Evolutionary conservation across 2,797 vertebrate genomes (phyloP), one percentile per base, ranked within the genome.

Genomic region (Picus viridis): DNA sequence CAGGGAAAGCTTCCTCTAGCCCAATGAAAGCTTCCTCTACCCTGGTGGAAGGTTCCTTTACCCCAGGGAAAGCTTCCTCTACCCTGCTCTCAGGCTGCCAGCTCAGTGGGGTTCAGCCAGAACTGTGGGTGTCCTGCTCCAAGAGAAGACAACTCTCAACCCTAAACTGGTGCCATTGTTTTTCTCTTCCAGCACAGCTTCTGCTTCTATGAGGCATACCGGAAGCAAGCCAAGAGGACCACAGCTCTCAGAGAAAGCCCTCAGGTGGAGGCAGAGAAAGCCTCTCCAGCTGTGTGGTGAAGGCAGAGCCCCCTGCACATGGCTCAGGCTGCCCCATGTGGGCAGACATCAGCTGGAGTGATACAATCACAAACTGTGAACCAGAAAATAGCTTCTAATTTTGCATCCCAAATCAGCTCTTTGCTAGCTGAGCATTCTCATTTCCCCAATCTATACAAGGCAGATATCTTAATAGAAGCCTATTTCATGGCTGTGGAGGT

Each of bases 321-420:
- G 20, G 24, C 56, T 43, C 20, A 49, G 59, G 70, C 61, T 64
- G 45, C 45, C 71, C 71, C n/a, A 2, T 16, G 57, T 36, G 74
- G 57, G 79, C 57, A 7, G 1, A 62, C 57, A 19, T 47, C 62
- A 73, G 83, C 75, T 27, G 47, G 41, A 90, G 67, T 12, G 68
- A 41, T 85, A 74, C 63, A 47, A 65, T 54, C 71, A 39, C 90
- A 47, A 75, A 67, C 72, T 54, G 58, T 65, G 81, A 94, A 63
- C 80, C 68, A 82, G 80, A 78, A 94, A 85, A 85, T 51, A 72
- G 54, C 65, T 94, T 89, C 75, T 88, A 47, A 82, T 85, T 92
- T 58, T 78, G 80, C 87, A 78, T 75, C 84, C 85, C 68, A 22
- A 54, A 63, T 53, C 72, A 34, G 43, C 67, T 84, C 87, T 70